Evolutionary conservation across 1,140 invertebrate genomes (phyloP).

Genomic region (Neodiprion pinetum): DNA sequence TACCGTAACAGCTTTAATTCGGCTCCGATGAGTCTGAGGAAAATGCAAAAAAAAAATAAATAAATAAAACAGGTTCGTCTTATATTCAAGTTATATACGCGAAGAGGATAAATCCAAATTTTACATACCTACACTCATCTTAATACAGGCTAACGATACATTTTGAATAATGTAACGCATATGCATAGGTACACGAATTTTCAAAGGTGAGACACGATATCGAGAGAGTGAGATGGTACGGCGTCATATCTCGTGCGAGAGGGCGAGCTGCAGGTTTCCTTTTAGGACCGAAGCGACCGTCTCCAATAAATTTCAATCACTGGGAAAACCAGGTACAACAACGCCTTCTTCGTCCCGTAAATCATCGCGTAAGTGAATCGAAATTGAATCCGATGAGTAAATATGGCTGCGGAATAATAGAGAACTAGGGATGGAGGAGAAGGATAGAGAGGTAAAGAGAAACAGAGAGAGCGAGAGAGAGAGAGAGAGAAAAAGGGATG

Average conservation of each 20-base stretch:
- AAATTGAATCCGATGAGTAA: slow-evolving; percentile 63
- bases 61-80: background rate
- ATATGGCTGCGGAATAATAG: slow-evolving; percentile 46
- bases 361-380: slow-evolving; percentile 60
- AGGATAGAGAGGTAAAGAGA: background rate
- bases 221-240: too few relatives aligned
- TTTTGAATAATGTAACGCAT: too few relatives aligned
- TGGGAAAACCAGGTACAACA: background rate
- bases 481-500: slow-evolving; percentile 2
- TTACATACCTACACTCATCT: background rate
- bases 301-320: slow-evolving; percentile 58
- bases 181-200: background rate
- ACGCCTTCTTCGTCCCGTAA: slow-evolving; percentile 40
- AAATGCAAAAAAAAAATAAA: background rate
- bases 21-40: background rate
- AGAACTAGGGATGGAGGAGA: background rate
- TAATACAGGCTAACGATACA: background rate
- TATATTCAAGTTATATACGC: too few relatives aligned
- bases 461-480: background rate
- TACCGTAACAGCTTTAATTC: background rate
- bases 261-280: slow-evolving; percentile 7
- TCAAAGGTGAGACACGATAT: background rate
- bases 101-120: background rate
- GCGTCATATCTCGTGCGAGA: too few relatives aligned
- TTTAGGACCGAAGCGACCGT: slow-evolving; percentile 41